Percentiles rank a stretch among this genome's conserved stretches.
Conservation (phyloP, 1,140 invertebrate species). For the Zeugodacus cucurbitae region DNA sequence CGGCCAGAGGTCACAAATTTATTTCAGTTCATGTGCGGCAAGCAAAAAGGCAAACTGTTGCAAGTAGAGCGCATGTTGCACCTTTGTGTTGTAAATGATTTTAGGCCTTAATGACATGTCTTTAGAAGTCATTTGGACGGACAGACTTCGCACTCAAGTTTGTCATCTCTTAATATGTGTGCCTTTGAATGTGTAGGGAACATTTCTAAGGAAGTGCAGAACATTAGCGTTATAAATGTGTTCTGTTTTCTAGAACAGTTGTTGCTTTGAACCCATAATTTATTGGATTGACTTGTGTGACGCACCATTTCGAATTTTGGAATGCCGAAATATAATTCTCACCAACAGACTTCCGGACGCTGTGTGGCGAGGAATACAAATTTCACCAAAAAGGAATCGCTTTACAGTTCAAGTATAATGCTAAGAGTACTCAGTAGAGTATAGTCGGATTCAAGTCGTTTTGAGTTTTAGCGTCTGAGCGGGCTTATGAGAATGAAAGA, state of each 20-base stretch:
- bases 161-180: too few species aligned
- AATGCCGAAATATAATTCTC: neutral
- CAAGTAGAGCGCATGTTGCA: neutral
- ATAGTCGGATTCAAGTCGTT: too few species aligned
- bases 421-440: too few species aligned
- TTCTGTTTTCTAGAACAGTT: neutral
- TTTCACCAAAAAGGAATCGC: too few species aligned
- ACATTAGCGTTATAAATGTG: too few species aligned
- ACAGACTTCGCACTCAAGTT: neutral
- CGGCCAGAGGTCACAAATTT: neutral
- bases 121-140: neutral
- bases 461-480: too few species aligned
- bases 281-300: neutral
- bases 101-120: neutral
- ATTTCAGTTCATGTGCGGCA: conserved; percentile 17
- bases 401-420: too few species aligned
- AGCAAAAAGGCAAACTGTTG: neutral
- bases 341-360: too few species aligned
- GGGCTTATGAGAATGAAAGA: too few species aligned
- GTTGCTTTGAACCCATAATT: neutral
- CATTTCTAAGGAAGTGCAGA: too few species aligned
- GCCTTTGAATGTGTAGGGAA: too few species aligned
- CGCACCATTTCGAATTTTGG: neutral
- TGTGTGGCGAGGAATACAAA: too few species aligned
- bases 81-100: neutral